These are phyloP conservation scores for pig (Sus scrofa) DNA, from an alignment of 2,113 vertebrate species.

Conservation along the genomic window T2T-Sscrofa CM000812.6:31581501-31582000, in stretches of 20 bases:
- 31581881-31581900: neutral
- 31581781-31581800: constrained; percentile 42
- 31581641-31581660: constrained; percentile 28
- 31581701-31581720: constrained; percentile 25
- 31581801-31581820: constrained; percentile 7
- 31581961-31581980: constrained; percentile 11
- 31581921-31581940: neutral
- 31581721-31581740: neutral
- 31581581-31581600: constrained; percentile 85
- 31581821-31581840: neutral
- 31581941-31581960: constrained; percentile 25
- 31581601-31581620: constrained; percentile 79
- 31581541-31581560: constrained; percentile 85
- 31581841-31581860: constrained; percentile 18
- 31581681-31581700: constrained; percentile 17
- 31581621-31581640: constrained; percentile 73
- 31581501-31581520: constrained; percentile 81
- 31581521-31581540: constrained; percentile 77
- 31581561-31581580: constrained; percentile 83
- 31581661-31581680: neutral
- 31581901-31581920: neutral
- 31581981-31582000: neutral
- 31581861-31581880: constrained; percentile 30
- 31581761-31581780: constrained; percentile 41
- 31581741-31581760: constrained; percentile 37